These are phyloP conservation scores for Prionailurus viverrinus DNA, from an alignment of 2,113 vertebrate genomes.

Conservation along the genomic window DNA sequence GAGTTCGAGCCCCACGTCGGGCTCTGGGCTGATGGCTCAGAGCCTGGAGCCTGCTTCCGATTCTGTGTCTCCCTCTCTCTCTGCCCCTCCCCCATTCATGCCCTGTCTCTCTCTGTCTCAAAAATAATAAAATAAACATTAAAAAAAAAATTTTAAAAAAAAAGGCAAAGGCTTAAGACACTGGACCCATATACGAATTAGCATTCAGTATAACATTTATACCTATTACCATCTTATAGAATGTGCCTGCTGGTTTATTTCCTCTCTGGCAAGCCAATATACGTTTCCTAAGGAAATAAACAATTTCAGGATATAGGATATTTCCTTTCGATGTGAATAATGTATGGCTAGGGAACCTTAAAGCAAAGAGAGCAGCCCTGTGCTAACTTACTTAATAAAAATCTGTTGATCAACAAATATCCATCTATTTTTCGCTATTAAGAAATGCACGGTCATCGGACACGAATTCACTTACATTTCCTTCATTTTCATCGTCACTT, in stretches of 20 bases:
- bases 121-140: too few relatives aligned
- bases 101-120: too few relatives aligned
- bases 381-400: not conserved
- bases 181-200: not conserved
- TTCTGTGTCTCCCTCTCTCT: too few relatives aligned
- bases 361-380: too few relatives aligned
- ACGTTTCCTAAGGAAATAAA: not conserved
- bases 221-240: not conserved
- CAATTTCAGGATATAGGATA: not conserved
- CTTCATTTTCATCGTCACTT: not conserved
- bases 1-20: too few relatives aligned
- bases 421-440: not conserved
- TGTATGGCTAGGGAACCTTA: not conserved
- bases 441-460: not conserved
- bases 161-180: not conserved
- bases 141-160: not conserved
- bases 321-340: not conserved
- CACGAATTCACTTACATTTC: not conserved
- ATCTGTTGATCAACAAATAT: fast-evolving
- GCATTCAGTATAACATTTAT: not conserved
- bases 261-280: not conserved
- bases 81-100: too few relatives aligned
- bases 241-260: not conserved
- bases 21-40: too few relatives aligned
- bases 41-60: too few relatives aligned